phyloP scores from a whole-genome alignment of 2,797 vertebrate species.

The Myripristis jacobus region DNA sequence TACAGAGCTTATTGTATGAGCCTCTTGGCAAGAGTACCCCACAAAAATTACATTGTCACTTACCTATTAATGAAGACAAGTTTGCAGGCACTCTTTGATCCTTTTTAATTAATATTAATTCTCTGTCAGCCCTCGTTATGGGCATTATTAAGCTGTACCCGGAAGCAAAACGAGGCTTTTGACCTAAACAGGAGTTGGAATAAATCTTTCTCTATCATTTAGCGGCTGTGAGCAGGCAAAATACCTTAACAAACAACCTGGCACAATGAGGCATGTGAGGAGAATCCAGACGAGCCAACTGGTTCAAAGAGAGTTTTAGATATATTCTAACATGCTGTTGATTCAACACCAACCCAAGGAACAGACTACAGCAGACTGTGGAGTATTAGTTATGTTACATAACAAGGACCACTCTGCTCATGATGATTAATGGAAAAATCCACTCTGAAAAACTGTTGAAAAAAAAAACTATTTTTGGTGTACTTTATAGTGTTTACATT shows the following conservation, averaged over 20 bases:
- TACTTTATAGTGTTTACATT: too few relatives aligned
- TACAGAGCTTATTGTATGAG: slow-evolving; percentile 43
- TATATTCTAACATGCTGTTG: slow-evolving; percentile 36
- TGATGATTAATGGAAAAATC: too few relatives aligned
- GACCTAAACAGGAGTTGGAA: slow-evolving; percentile 72
- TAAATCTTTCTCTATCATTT: slow-evolving; percentile 73
- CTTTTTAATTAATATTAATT: slow-evolving; percentile 85
- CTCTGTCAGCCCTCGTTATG: slow-evolving; percentile 79
- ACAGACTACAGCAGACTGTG: slow-evolving; percentile 1
- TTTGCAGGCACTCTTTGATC: slow-evolving; percentile 75
- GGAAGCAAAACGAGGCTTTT: slow-evolving; percentile 74
- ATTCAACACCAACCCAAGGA: slow-evolving; percentile 25
- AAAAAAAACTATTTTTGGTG: too few relatives aligned
- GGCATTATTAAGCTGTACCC: slow-evolving; percentile 78
- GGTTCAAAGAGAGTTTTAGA: slow-evolving; percentile 24
- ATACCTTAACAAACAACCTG: slow-evolving; percentile 68
- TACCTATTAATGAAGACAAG: slow-evolving; percentile 84
- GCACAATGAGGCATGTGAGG: slow-evolving; percentile 51
- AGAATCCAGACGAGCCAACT: slow-evolving; percentile 40
- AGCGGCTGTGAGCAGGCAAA: slow-evolving; percentile 51
- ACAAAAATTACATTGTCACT: slow-evolving; percentile 80
- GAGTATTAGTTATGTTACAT: neutral
- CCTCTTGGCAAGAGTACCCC: slow-evolving; percentile 61
- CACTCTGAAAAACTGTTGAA: too few relatives aligned
- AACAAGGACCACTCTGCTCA: neutral